phyloP scores from a whole-genome alignment of 2,113 vertebrate species.

The Pristiophorus japonicus region DNA sequence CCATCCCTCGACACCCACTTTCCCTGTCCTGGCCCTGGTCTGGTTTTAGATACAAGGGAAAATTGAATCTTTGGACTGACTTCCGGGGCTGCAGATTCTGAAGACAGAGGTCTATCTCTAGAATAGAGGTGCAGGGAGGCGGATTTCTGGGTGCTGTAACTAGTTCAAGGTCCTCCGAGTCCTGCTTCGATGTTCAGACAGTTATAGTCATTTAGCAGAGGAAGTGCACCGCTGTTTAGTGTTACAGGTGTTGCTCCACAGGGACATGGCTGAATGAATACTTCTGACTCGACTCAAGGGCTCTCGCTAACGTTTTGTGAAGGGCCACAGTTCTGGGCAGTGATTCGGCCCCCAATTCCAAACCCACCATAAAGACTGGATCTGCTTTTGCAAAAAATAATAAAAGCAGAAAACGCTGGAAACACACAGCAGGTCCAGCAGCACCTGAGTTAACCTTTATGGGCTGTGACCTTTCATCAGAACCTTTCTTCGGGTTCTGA shows the following conservation, averaged over 20 bases:
- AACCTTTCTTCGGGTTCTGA: too few species aligned
- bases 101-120: not conserved
- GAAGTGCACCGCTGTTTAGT: not conserved
- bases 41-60: not conserved
- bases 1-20: too few species aligned
- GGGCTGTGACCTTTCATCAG: too few species aligned
- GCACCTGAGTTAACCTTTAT: too few species aligned
- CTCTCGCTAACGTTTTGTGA: too few species aligned
- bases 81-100: not conserved
- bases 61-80: not conserved
- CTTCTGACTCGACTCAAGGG: too few species aligned
- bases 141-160: not conserved
- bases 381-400: not conserved
- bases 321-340: too few species aligned
- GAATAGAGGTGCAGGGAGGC: not conserved
- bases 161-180: not conserved
- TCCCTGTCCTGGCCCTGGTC: not conserved
- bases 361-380: not conserved
- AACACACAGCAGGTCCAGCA: too few species aligned
- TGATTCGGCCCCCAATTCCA: too few species aligned
- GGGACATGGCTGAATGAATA: not conserved
- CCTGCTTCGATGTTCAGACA: not conserved
- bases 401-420: too few species aligned
- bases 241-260: not conserved
- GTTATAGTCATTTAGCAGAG: not conserved